Conservation (phyloP, 2,888 invertebrate genomes). For the Aplocera efformata region DNA sequence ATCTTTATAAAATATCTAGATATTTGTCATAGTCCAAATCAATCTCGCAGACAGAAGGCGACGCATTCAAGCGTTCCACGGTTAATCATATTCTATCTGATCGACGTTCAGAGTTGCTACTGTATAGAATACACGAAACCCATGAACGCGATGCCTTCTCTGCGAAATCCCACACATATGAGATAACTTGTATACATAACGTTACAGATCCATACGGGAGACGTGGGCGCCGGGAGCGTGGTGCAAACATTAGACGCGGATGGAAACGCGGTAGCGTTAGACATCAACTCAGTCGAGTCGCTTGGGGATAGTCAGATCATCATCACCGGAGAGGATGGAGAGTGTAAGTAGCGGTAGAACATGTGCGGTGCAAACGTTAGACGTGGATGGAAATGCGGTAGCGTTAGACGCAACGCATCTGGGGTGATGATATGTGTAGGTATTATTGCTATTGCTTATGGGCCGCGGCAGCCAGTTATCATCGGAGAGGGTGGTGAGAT, state of each 20-base stretch:
- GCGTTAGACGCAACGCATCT: conserved; percentile 91
- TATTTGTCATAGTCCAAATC: too few relatives aligned
- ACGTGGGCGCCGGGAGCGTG: conserved; percentile 83
- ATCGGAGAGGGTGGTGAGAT: conserved; percentile 97
- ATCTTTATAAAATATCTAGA: too few relatives aligned
- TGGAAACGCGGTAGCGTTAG: conserved; percentile 89
- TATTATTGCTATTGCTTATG: too few relatives aligned
- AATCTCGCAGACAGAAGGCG: too few relatives aligned
- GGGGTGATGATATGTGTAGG: too few relatives aligned
- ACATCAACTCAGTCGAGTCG: conserved; percentile 91
- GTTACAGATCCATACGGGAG: conserved; percentile 83
- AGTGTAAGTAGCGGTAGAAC: conserved; percentile 86
- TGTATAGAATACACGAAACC: too few relatives aligned
- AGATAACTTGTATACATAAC: too few relatives aligned
- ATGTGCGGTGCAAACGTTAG: conserved; percentile 88
- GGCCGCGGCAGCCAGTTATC: conserved; percentile 96
- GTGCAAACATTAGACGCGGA: conserved; percentile 88
- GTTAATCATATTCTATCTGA: too few relatives aligned
- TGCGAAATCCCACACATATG: too few relatives aligned
- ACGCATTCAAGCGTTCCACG: too few relatives aligned
- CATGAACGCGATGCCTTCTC: too few relatives aligned
- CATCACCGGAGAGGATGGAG: conserved; percentile 96
- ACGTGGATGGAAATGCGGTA: conserved; percentile 85
- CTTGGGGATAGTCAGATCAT: conserved; percentile 97
- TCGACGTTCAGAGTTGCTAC: too few relatives aligned